Base-by-base conservation (phyloP, 2,888 invertebrate species). In the Sicus ferrugineus region DNA sequence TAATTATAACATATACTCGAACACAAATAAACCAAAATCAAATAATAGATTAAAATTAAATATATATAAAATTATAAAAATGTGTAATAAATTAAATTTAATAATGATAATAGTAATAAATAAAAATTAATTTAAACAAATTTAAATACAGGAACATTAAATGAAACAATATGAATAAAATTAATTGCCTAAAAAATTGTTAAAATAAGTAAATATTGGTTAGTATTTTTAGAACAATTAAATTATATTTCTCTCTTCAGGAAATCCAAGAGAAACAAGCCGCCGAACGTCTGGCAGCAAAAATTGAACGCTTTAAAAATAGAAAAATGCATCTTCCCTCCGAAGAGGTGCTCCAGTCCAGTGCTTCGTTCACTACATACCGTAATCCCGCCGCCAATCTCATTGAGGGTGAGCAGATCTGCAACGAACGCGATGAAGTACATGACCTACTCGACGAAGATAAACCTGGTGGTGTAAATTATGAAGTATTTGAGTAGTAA, bases 231-330 rank as follows among this genome's bases (percentile, higher is more conserved):
- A n/a, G 5, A n/a, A 4, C n/a, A n/a, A 3, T 16, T 14, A n/a
- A 42, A 42, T 42, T 16, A 4, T 42, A 42, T 2, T 42, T 42
- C 16, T 4, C 7, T 48, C 19, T 14, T 19, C 52, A 84, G 84
- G 74, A 79, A 58, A 64, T 83, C 1, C 82, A 82, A 66, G 76
- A 82, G 62, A 76, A 80, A 69, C 85, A 84, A 70, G 83, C 83
- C 1, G 77, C 78, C 5, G 78, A 82, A 26, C 80, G 85, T 2
- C 69, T 85, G 42, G 75, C 79, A 14, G 76, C 75, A 21, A 76
- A 68, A 76, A 26, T 67, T 5, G 71, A 73, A 67, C 77, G 78
- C 21, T 59, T 74, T 3, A 69, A 50, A 21, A 64, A 70, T 23
- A 59, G 68, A 16, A 72, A 75, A 63, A 70, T 74, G 7, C 52